Base-by-base conservation (phyloP, 2,797 vertebrate species). In the Sebastes diaconus region DNA sequence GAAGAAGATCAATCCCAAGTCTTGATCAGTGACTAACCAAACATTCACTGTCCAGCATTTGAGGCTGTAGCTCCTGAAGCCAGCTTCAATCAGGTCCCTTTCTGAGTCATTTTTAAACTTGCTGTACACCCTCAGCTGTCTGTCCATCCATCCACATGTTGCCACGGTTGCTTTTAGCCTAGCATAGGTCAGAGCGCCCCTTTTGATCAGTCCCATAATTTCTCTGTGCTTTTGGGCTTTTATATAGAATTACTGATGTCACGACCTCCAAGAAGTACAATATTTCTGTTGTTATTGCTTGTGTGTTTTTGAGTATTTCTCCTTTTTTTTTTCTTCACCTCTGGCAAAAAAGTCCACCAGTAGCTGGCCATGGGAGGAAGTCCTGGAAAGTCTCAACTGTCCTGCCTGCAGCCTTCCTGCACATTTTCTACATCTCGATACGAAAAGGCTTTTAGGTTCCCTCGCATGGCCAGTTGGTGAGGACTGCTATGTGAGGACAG, bases 151-250 rank as follows among this genome's bases (percentile, higher is more conserved):
- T 55, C 39, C 77, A 25, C 46, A 54, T 63, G 69, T 85, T 87
- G 58, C 76, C 57, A 80, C 90, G 73, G 82, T 89, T 80, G 42
- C 63, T 72, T 54, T 68, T 73, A 63, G 71, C 63, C 57, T 64
- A 55, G 32, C 59, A 24, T 67, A 57, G 32, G 36, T 64, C 63
- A 30, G 58, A 58, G n/a, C 12, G 13, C 36, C 54, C 54, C 73
- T 64, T 72, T 80, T 66, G 34, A 64, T 71, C 52, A 24, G 69
- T 34, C 65, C 77, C 52, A 39, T 67, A 25, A 46, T 57, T 73
- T 57, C 39, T 79, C 73, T 83, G 77, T 89, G 74, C 72, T 83
- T 66, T 55, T 50, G 29, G 78, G 59, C 46, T 83, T 90, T 81
- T 69, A 20, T 63, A 78, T 68, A 42, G 30, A 87, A 73, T 63